Conservation (phyloP, 2,888 invertebrate species). For the Scaptodrosophila latifasciaeformis region DNA sequence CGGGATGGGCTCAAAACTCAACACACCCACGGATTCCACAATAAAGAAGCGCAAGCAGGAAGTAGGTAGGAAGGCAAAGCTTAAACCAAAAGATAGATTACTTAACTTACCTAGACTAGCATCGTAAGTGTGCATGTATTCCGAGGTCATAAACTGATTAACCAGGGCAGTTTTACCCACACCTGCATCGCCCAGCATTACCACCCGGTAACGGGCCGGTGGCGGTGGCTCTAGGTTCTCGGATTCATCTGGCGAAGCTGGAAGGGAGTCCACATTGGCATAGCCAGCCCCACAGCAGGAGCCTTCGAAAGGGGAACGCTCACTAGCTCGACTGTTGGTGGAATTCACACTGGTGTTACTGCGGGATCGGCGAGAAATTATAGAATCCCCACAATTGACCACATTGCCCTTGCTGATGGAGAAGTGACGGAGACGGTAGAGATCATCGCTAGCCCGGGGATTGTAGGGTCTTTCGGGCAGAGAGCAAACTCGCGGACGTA, state of each 20-base stretch:
- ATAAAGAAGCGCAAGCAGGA: slow-evolving; percentile 17
- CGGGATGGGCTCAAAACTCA: slow-evolving; percentile 30
- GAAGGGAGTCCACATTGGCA: slow-evolving; percentile 85
- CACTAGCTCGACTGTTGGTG: slow-evolving; percentile 88
- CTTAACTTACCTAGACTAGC: slow-evolving; percentile 86
- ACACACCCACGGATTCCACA: slow-evolving; percentile 58
- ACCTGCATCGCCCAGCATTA: slow-evolving; percentile 87
- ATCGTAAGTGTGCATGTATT: slow-evolving; percentile 96
- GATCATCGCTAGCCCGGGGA: slow-evolving; percentile 87
- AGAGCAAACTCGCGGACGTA: slow-evolving; percentile 88
- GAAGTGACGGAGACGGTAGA: slow-evolving; percentile 89
- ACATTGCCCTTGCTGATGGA: slow-evolving; percentile 92
- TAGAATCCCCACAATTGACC: slow-evolving; percentile 92
- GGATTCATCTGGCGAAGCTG: slow-evolving; percentile 83
- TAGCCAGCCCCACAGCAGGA: slow-evolving; percentile 89
- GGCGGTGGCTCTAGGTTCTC: slow-evolving; percentile 79
- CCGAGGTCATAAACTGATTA: slow-evolving; percentile 95
- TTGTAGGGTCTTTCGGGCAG: slow-evolving; percentile 91
- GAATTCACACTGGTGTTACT: slow-evolving; percentile 93
- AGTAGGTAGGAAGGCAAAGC: too few relatives aligned
- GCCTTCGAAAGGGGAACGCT: slow-evolving; percentile 89
- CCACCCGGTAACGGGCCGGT: slow-evolving; percentile 82
- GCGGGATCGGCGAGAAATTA: slow-evolving; percentile 88
- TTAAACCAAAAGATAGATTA: too few relatives aligned
- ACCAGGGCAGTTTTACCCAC: slow-evolving; percentile 94